phyloP scores from a whole-genome alignment of 2,888 invertebrate genomes.

The Perizoma affinitatum region DNA sequence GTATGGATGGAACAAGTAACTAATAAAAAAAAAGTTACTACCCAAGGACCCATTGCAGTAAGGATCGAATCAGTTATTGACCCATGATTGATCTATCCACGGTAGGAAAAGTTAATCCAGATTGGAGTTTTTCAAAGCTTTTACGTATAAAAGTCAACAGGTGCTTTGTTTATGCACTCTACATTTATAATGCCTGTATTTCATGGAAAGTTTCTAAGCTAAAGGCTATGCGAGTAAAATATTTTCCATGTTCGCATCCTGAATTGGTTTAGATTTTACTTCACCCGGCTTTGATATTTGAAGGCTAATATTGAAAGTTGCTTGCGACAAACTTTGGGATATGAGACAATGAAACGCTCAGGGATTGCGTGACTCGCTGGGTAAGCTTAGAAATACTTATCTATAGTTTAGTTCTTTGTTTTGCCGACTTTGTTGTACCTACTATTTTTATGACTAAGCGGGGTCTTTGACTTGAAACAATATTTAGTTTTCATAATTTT shows the following conservation, averaged over 20 bases:
- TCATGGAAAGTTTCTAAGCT: slow-evolving; percentile 48
- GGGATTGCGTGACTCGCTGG: slow-evolving; percentile 53
- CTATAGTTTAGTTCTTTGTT: slow-evolving; percentile 30
- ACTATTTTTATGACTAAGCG: slow-evolving; percentile 6
- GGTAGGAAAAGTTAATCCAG: too few relatives aligned
- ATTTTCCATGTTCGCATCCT: slow-evolving; percentile 54
- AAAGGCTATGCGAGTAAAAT: slow-evolving; percentile 49
- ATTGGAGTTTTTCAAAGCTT: too few relatives aligned
- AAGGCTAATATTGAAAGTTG: slow-evolving; percentile 50
- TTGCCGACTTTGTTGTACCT: slow-evolving; percentile 10
- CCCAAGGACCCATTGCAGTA: too few relatives aligned
- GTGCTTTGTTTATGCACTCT: slow-evolving; percentile 35
- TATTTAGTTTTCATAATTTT: not conserved
- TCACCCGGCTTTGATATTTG: slow-evolving; percentile 45
- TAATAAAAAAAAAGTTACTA: too few relatives aligned
- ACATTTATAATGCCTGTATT: slow-evolving; percentile 28
- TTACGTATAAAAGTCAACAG: slow-evolving; percentile 13
- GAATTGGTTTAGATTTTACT: slow-evolving; percentile 46
- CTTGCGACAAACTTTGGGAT: slow-evolving; percentile 44
- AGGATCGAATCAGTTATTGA: too few relatives aligned
- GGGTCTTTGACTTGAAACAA: slow-evolving; percentile 2
- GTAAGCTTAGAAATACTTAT: slow-evolving; percentile 33
- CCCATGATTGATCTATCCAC: too few relatives aligned
- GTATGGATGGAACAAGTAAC: too few relatives aligned
- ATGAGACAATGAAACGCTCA: slow-evolving; percentile 52